Percentiles rank a stretch among this genome's conserved stretches.
Conservation (phyloP, 1,140 invertebrate genomes). For the Ceratina australensis region DNA sequence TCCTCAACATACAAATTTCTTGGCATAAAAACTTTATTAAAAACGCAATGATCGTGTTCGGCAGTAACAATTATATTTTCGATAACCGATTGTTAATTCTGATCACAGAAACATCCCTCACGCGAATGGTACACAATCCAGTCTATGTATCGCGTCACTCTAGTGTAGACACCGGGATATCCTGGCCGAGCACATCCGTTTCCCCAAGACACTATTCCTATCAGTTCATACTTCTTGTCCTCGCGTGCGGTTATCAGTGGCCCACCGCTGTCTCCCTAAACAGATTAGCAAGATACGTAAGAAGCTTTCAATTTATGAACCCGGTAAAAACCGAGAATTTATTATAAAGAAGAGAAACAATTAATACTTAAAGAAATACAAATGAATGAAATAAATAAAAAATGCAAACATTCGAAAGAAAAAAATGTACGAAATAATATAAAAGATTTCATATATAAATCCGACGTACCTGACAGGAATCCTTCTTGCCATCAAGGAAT, state of each 20-base stretch:
- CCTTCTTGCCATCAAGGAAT: conserved; percentile 87
- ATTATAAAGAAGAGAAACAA: too few relatives aligned
- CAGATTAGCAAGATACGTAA: neutral
- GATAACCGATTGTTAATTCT: conserved; percentile 36
- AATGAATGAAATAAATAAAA: too few relatives aligned
- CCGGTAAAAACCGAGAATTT: neutral
- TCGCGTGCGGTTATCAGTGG: conserved; percentile 87
- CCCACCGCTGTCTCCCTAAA: conserved; percentile 94
- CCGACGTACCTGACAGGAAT: conserved; percentile 91
- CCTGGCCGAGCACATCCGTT: conserved; percentile 80
- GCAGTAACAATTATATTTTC: neutral
- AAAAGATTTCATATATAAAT: too few relatives aligned
- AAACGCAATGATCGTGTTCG: neutral
- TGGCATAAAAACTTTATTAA: neutral
- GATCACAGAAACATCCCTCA: conserved; percentile 82
- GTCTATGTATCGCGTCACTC: conserved; percentile 83
- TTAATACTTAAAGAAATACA: too few relatives aligned
- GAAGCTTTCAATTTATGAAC: neutral
- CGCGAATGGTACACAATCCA: conserved; percentile 84
- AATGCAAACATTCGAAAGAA: too few relatives aligned
- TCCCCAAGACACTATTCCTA: conserved; percentile 81
- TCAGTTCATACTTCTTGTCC: conserved; percentile 88
- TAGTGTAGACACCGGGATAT: conserved; percentile 86
- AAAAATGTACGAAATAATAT: too few relatives aligned
- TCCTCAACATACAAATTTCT: neutral